phyloP scores from a whole-genome alignment of 2,888 invertebrate species.

The Drosophila mayaguana region DNA sequence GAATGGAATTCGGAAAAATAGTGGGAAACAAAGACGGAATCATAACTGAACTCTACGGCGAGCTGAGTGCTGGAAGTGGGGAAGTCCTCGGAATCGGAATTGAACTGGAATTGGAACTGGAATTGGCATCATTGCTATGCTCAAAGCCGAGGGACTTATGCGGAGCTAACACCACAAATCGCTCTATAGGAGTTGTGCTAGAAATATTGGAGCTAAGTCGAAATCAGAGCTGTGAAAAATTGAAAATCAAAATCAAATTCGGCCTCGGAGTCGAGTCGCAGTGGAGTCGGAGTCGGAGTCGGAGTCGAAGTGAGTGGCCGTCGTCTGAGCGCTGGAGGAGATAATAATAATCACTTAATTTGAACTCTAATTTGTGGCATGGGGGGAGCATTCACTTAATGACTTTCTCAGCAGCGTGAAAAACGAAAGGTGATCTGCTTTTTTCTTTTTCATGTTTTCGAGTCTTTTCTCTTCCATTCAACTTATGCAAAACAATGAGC shows the following conservation, averaged over 20 bases:
- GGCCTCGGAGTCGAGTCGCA: not conserved
- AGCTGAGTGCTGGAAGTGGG: no score
- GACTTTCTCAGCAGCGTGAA: constrained; percentile 70
- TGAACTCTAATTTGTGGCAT: constrained; percentile 64
- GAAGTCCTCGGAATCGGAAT: no score
- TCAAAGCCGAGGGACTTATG: no score
- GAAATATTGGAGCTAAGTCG: not conserved
- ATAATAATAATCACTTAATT: constrained; percentile 80
- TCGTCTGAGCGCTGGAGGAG: constrained; percentile 16
- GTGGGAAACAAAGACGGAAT: no score
- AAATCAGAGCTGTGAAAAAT: not conserved
- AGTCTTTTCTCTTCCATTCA: constrained; percentile 59
- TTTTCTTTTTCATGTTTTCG: constrained; percentile 25
- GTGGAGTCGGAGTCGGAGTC: not conserved
- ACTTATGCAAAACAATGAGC: constrained; percentile 74
- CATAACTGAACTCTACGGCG: no score
- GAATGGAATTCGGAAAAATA: no score
- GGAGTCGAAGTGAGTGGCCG: constrained; percentile 11
- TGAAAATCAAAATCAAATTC: not conserved
- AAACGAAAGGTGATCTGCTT: constrained; percentile 74
- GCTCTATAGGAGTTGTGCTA: no score
- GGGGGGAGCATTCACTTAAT: constrained; percentile 56
- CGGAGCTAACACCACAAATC: no score
- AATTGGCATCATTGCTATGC: no score
- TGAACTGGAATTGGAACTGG: no score